Evolutionary conservation across 2,888 invertebrate species (phyloP).

Genomic region (Liposcelis brunnea): DNA sequence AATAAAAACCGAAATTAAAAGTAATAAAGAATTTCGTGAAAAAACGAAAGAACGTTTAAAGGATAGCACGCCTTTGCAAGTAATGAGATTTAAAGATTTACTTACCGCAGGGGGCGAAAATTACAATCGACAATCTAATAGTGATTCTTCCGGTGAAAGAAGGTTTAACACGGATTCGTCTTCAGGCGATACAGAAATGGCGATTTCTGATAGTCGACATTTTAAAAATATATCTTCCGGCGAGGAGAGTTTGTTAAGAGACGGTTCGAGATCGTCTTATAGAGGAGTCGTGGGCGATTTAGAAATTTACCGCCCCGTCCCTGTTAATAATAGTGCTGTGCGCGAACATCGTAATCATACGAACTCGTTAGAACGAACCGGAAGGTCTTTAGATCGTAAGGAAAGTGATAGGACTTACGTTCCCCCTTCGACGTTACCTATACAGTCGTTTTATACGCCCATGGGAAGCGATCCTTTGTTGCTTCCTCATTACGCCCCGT

Average conservation of each 20-base stretch:
- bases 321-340: neutral
- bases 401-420: no score
- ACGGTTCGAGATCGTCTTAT: no score
- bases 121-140: constrained; percentile 6
- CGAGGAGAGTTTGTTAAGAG: neutral
- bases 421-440: neutral
- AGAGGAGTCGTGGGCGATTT: neutral
- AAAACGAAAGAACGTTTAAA: constrained; percentile 1
- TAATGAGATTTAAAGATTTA: constrained; percentile 7
- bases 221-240: constrained; percentile 8
- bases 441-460: neutral
- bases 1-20: no score
- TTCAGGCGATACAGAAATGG: constrained; percentile 2
- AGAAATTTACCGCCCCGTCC: constrained; percentile 5
- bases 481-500: constrained; percentile 13
- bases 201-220: neutral
- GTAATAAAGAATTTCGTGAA: no score
- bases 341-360: no score
- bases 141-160: constrained; percentile 7
- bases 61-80: constrained; percentile 1
- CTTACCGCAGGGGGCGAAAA: constrained; percentile 4
- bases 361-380: no score
- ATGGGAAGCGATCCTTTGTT: constrained; percentile 13
- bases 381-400: no score
- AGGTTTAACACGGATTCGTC: constrained; percentile 2